Percentiles rank a stretch among this genome's conserved stretches.
phyloP scores from a whole-genome alignment of 2,888 invertebrate species.

The Carterocephalus palaemon region DNA sequence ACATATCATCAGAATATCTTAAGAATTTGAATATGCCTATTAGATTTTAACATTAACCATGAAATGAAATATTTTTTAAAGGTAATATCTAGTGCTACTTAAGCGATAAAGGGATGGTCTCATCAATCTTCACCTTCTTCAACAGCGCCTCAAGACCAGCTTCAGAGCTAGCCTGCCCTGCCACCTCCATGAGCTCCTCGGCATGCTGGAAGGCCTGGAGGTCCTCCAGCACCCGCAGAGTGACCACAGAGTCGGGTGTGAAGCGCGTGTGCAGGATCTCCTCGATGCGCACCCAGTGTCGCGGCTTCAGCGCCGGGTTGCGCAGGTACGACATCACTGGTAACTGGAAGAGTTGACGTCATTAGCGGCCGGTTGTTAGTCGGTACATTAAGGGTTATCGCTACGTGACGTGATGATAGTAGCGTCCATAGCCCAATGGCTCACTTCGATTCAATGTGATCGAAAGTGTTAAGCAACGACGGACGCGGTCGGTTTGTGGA shows the following conservation, averaged over 20 bases:
- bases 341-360: constrained; percentile 78
- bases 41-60: too few relatives aligned
- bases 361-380: too few relatives aligned
- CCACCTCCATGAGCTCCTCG: constrained; percentile 88
- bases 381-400: too few relatives aligned
- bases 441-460: too few relatives aligned
- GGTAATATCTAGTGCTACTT: too few relatives aligned
- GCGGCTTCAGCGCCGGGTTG: constrained; percentile 86
- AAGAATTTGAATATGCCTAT: too few relatives aligned
- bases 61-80: too few relatives aligned
- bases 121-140: constrained; percentile 79
- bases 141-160: constrained; percentile 88
- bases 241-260: constrained; percentile 82
- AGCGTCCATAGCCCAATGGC: too few relatives aligned
- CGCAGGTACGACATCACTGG: constrained; percentile 89
- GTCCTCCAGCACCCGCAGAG: constrained; percentile 83
- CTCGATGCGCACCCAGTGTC: constrained; percentile 93
- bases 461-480: too few relatives aligned
- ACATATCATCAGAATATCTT: neutral
- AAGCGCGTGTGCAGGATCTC: constrained; percentile 85
- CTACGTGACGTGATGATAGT: too few relatives aligned
- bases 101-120: neutral
- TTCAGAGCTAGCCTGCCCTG: constrained; percentile 93
- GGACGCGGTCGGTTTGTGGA: too few relatives aligned
- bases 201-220: constrained; percentile 86